These are phyloP conservation scores for Hydrocynus forskahlii DNA, from an alignment of 2,797 vertebrate genomes.

Conservation along the genomic window DNA sequence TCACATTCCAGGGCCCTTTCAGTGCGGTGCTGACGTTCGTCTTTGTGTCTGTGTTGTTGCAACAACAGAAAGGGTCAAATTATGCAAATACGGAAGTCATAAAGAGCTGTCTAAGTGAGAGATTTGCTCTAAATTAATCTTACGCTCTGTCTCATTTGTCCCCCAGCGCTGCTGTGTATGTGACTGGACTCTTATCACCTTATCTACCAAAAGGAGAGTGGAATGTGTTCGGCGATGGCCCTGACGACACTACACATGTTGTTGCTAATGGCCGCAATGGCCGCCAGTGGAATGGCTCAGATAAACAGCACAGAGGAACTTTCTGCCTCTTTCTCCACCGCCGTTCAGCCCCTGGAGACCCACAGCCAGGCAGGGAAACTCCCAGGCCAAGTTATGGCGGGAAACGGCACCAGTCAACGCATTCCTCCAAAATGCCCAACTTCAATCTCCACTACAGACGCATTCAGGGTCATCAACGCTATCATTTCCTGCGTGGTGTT, in stretches of 20 bases:
- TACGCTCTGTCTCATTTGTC: constrained; percentile 31
- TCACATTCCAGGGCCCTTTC: constrained; percentile 23
- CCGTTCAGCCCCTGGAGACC: constrained; percentile 56
- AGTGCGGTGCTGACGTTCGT: not conserved
- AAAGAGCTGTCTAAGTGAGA: not conserved
- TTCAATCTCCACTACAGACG: constrained; percentile 75
- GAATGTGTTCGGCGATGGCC: constrained; percentile 79
- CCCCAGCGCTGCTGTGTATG: constrained; percentile 54
- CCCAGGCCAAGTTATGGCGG: not conserved
- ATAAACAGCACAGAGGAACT: constrained; percentile 74
- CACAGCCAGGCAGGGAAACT: constrained; percentile 43
- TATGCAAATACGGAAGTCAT: not conserved
- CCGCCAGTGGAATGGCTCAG: constrained; percentile 79
- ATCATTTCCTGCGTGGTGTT: constrained; percentile 90
- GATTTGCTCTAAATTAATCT: constrained; percentile 18
- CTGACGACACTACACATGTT: constrained; percentile 72
- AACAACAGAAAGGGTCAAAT: constrained; percentile 5
- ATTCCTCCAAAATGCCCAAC: constrained; percentile 70
- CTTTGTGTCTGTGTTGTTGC: not conserved
- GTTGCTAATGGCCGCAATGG: constrained; percentile 78
- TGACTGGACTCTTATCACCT: constrained; percentile 59
- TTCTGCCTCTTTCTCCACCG: constrained; percentile 52
- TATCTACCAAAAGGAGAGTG: constrained; percentile 66
- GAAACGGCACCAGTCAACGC: constrained; percentile 39
- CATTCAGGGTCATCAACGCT: constrained; percentile 95